Evolutionary conservation across 2,113 vertebrate genomes (phyloP), one percentile per base, ranked within the genome.

Genomic region (Aegotheles bennettii): DNA sequence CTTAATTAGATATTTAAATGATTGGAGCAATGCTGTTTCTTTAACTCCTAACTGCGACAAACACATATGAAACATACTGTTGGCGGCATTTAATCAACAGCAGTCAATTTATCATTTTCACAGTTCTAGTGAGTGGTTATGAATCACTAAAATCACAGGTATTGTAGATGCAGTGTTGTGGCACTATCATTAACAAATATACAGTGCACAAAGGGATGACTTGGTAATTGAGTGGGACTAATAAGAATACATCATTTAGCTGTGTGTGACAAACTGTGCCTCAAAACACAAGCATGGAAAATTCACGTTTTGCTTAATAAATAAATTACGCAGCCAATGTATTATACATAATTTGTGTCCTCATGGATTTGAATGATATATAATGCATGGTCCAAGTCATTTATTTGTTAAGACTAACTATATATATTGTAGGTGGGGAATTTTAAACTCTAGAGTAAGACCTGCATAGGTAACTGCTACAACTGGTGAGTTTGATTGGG

Each of bases 271-370:
- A 98, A 98, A 98, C 97, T 97, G 98, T 82, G 97, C 97, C 97
- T 98, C 97, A 97, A 97, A 98, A 98, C 97, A 97, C 96, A 95
- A 97, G 98, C 98, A 98, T 97, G 98, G 98, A 98, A 98, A 98
- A 98, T 98, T 98, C 99, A 98, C 98, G 97, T 98, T 99, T 99
- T 99, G 98, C 98, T 98, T 99, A 98, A 99, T 99, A 99, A 99
- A 99, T 99, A 99, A 99, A 99, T 99, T 98, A 99, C 98, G 98
- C 97, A 98, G 98, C 97, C 97, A 95, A 99, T 99, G 98, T 98
- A 98, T 99, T 98, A 99, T 99, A 98, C 98, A 99, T 99, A 97
- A 98, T 98, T 98, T 98, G 98, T 98, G 99, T 98, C 98, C 98
- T 98, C 76, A 92, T 98, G 98, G 98, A 98, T 98, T 99, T 98